Conservation (phyloP, 2,113 vertebrate genomes). For the Apodemus sylvaticus region DNA sequence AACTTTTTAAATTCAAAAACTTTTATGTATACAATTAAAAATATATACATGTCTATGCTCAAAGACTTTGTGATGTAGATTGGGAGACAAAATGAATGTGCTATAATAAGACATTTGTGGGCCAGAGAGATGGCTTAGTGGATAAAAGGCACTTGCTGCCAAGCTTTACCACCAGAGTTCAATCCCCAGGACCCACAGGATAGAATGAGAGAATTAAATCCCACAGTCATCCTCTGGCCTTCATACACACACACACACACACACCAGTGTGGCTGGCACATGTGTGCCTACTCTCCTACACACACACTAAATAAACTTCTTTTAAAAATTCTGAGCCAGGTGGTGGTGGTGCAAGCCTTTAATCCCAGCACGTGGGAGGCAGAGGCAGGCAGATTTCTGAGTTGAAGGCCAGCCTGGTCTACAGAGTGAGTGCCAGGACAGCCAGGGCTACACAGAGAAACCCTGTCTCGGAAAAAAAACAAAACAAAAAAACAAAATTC, state of each 20-base stretch:
- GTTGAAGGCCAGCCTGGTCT: no score
- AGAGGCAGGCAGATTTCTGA: no score
- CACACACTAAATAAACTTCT: background rate
- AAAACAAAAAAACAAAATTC: background rate
- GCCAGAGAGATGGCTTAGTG: background rate
- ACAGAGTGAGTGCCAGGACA: no score
- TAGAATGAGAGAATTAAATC: background rate
- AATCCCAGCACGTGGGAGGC: no score
- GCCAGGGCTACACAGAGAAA: no score
- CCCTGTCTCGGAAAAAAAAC: no score
- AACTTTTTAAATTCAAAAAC: constrained; percentile 4
- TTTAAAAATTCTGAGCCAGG: background rate
- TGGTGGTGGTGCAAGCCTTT: no score
- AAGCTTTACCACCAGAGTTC: no score
- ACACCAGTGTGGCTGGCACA: background rate
- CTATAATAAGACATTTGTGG: background rate
- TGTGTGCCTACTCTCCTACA: background rate
- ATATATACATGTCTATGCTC: background rate
- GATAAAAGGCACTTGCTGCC: background rate
- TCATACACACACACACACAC: no score
- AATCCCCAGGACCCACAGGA: background rate
- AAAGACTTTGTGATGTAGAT: constrained; percentile 16
- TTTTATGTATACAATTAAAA: constrained; percentile 23
- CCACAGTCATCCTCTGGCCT: background rate
- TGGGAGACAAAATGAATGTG: constrained; percentile 1